Base-by-base conservation (phyloP, 2,113 vertebrate genomes). In the Mustela lutreola region DNA sequence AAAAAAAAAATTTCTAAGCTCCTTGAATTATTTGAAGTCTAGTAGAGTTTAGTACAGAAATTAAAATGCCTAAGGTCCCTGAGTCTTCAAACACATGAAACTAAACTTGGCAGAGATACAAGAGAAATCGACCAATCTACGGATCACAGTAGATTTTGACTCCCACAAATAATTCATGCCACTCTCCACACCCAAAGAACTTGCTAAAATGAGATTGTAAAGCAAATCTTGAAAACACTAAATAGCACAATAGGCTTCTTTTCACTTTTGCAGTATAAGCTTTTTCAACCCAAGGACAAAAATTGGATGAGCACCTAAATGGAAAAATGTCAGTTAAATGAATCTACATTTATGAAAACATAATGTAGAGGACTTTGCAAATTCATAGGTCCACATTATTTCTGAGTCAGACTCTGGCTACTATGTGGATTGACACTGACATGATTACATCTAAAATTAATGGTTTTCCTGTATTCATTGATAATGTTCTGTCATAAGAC, bases 61-160 rank as follows among this genome's bases (percentile, higher is more conserved):
- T 92, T 58, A 58, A 50, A n/a, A 76, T 11, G 65, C 67, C 31
- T 76, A 60, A n/a, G 19, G 5, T 60, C 65, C 75, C 18, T 65
- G 26, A 39, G 53, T 36, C 31, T 87, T 80, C 80, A 94, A 86
- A 91, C 89, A 79, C 19, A 53, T 42, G 33, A 94, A 96, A 15
- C 42, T 21, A 56, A 80, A 75, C 33, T 26, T 89, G 58, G 39
- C 36, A 88, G 76, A 71, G 78, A 71, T 36, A 63, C 28, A 79
- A 79, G 33, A n/a, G 42, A 90, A 85, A 90, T 60, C 71, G 53
- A 71, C 39, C 70, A n/a, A 78, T 71, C 18, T 73, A 39, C 0
- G 7, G 53, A 45, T 73, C 58, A 36, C 18, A 18, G 42, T 75
- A n/a, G 33, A 16, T 83, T 89, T 95, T 63, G 19, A 56, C 33